Base-by-base conservation (phyloP, 1,140 invertebrate species). In the Riptortus pedestris region DNA sequence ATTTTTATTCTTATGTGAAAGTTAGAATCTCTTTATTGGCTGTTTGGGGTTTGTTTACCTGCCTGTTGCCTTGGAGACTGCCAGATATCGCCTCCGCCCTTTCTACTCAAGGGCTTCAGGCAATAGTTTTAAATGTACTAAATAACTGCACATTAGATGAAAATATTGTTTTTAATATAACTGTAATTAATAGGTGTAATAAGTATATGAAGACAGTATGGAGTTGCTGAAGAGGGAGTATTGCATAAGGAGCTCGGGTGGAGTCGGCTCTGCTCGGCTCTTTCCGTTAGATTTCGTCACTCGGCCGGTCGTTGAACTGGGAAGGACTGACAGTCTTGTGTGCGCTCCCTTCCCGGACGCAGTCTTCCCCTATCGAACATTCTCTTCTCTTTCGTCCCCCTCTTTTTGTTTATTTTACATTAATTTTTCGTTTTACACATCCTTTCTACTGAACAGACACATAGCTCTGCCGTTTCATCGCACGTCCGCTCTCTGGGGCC, bases 221-320 rank as follows among this genome's bases (percentile, higher is more conserved):
- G n/a, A n/a, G n/a, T n/a, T n/a, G n/a, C n/a, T n/a, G n/a, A 14
- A 38, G 31, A 38, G 14, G 31, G 31, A 5, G 14, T 14, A 48
- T 64, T 64, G 63, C 63, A 64, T 64, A 64, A 64, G n/a, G 31
- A 27, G 20, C 20, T 64, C 63, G 63, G 11, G 63, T 12, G 26
- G 20, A 18, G 11, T 64, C 63, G 63, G 24, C 31, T 11, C 9
- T 26, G 20, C 12, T 64, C 63, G 63, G 52, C 31, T n/a, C 18
- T 33, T 27, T 64, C 63, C 63, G 63, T 64, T 64, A 64, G 31
- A 48, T 64, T 64, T 64, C 63, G 63, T 64, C 63, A 64, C 63
- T 64, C 26, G 63, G 63, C 33, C 63, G 63, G 63, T 64, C 63
- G 63, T 64, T 64, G 63, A 64, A 64, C 63, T 64, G 63, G 63